Base-by-base conservation (phyloP, 2,797 vertebrate species). In the Chelon auratus region DNA sequence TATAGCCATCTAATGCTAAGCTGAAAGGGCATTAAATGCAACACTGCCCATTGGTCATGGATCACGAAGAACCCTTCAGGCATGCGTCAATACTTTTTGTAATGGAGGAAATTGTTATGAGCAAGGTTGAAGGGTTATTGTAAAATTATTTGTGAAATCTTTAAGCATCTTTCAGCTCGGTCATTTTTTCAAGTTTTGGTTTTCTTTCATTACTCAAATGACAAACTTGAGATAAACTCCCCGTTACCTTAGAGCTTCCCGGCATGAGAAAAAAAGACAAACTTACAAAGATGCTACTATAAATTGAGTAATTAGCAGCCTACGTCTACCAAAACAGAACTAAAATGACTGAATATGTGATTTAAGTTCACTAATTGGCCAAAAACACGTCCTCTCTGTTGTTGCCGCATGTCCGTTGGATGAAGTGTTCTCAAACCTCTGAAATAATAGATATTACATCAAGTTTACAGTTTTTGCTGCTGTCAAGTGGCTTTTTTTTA, bases 11-110 rank as follows among this genome's bases (percentile, higher is more conserved):
- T 60, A 61, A 69, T 54, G 66, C 62, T 71, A 50, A 65, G 45
- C 68, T 72, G 50, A 59, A 70, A 61, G 64, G 40, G 63, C 53
- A 75, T 81, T 73, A 72, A 77, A 77, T 77, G 43, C 42, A 75
- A 63, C 73, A 58, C 45, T 70, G 68, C 64, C 62, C 22, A 54
- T 9, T 52, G 26, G 63, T 75, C 63, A 73, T 68, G 65, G 50
- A 77, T 47, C 18, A 63, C 37, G 39, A 40, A 59, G 84, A 84
- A 63, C 45, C 45, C 42, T 40, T 57, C 15, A 57, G 52, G 22
- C 47, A 33, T 66, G 68, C 56, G 22, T 70, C 14, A 26, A 15
- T 51, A n/a, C 17, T 52, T 18, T 62, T 63, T 1, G 15, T 42
- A 48, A 51, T 66, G 18, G 2, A 65, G 55, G 40, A 15, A 53